Conservation (phyloP, 92 coral and sea anemone genomes). For the Epizoanthus fatuus region DNA sequence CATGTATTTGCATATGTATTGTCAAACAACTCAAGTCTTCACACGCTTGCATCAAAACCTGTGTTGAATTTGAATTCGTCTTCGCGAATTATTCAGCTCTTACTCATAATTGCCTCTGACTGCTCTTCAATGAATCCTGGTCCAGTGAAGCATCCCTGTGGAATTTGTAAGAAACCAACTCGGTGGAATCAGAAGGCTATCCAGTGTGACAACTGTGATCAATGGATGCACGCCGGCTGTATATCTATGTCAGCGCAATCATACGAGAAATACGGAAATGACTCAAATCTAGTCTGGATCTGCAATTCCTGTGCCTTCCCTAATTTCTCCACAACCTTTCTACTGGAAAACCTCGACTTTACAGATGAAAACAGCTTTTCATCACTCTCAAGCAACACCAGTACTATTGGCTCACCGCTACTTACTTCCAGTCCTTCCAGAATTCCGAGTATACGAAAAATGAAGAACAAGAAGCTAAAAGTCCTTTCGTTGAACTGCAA, state of each 20-base stretch:
- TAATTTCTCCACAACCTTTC: constrained; percentile 4
- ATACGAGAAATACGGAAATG: neutral
- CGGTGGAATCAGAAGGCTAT: too few relatives aligned
- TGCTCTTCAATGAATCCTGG: too few relatives aligned
- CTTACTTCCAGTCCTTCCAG: constrained; percentile 8
- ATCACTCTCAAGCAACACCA: neutral
- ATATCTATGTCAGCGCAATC: neutral
- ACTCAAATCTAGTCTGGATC: neutral
- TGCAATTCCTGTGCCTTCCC: constrained; percentile 4
- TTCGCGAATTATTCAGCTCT: too few relatives aligned
- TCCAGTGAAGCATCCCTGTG: too few relatives aligned
- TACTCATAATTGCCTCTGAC: too few relatives aligned
- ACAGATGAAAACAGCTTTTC: neutral
- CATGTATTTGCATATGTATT: too few relatives aligned
- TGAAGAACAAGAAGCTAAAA: neutral
- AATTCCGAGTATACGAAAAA: neutral
- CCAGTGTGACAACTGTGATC: too few relatives aligned
- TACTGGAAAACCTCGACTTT: neutral
- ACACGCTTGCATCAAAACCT: too few relatives aligned
- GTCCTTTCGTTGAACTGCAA: neutral
- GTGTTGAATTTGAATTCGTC: too few relatives aligned
- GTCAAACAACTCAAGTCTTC: too few relatives aligned
- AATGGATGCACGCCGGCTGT: too few relatives aligned
- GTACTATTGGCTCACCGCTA: neutral
- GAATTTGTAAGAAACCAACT: too few relatives aligned